A percentile compares a stretch with the other conserved stretches of the same genome.
These are phyloP conservation scores for Lates calcarifer DNA, from an alignment of 2,113 vertebrate genomes.

Conservation along the genomic window DNA sequence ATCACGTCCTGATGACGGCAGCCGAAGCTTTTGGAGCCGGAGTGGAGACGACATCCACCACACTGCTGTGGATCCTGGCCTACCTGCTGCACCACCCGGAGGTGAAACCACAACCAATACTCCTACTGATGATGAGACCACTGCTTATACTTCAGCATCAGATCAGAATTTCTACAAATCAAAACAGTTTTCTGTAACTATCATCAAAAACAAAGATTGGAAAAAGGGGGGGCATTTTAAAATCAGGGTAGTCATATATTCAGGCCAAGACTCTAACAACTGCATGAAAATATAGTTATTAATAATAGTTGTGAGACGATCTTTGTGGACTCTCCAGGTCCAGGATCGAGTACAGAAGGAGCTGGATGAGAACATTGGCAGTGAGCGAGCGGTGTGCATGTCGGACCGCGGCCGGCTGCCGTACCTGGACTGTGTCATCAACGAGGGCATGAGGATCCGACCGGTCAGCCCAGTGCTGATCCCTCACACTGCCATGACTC, in stretches of 20 bases:
- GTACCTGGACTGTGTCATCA: conserved; percentile 83
- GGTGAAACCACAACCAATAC: conserved; percentile 37
- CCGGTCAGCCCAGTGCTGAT: conserved; percentile 86
- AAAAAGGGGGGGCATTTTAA: no score
- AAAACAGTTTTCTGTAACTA: no score
- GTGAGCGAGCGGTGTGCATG: conserved; percentile 62
- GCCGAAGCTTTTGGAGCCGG: conserved; percentile 82
- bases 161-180: no score
- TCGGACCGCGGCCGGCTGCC: conserved; percentile 79
- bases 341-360: conserved; percentile 83
- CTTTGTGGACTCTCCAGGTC: conserved; percentile 61
- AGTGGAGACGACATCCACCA: conserved; percentile 85
- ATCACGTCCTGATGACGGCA: conserved; percentile 86
- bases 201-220: no score
- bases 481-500: conserved; percentile 82
- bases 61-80: conserved; percentile 84
- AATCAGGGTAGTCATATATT: no score
- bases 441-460: conserved; percentile 86
- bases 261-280: no score
- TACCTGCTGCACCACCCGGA: conserved; percentile 82
- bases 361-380: conserved; percentile 82
- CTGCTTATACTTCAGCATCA: not conserved
- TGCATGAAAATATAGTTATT: no score
- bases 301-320: no score
- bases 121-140: not conserved